Conservation (phyloP, 2,113 vertebrate genomes). For the Dipodomys spectabilis region DNA sequence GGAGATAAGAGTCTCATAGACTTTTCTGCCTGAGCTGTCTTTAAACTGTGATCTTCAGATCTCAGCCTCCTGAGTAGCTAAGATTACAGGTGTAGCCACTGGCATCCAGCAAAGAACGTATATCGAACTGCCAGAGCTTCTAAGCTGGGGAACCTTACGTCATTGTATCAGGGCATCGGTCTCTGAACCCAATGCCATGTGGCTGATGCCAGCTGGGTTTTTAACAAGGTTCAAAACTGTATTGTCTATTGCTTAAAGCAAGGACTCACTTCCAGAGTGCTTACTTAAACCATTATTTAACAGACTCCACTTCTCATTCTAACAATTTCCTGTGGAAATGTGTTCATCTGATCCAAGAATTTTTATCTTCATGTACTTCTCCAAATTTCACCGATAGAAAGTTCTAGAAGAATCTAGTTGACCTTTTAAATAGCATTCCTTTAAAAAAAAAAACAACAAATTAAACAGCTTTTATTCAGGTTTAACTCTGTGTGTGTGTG, state of each 20-base stretch:
- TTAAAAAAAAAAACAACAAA: not conserved
- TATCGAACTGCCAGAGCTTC: no score
- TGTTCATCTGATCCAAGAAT: not conserved
- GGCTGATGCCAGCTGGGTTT: not conserved
- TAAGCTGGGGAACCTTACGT: not conserved
- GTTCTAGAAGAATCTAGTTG: not conserved
- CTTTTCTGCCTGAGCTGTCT: no score
- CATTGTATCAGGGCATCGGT: not conserved
- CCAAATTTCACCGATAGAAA: not conserved
- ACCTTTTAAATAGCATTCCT: not conserved
- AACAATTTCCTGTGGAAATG: not conserved
- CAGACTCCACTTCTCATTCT: not conserved
- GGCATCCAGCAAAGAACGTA: no score
- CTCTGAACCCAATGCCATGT: not conserved
- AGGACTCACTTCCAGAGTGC: not conserved
- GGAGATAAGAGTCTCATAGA: no score
- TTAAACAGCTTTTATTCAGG: no score
- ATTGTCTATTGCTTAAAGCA: not conserved
- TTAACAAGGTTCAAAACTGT: not conserved
- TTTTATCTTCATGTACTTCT: not conserved
- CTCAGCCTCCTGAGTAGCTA: no score
- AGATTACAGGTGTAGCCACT: no score
- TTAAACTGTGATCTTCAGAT: no score
- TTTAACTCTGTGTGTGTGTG: no score
- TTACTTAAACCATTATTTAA: not conserved